Base-by-base conservation (phyloP, 1,140 invertebrate genomes). In the Sminthurinus signatus region DNA sequence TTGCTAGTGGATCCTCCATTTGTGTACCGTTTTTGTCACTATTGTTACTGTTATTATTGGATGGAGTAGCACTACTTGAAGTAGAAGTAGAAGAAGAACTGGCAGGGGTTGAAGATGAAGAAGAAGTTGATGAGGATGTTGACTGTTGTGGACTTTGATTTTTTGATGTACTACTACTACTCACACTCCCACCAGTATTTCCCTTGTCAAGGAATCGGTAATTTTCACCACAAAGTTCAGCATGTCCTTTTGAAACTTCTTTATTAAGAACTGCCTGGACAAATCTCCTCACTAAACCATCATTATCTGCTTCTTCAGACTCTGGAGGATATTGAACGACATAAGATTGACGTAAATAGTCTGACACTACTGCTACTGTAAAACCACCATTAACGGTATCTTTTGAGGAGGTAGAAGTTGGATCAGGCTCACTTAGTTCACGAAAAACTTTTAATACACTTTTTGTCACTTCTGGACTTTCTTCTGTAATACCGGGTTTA, bases 271-370 rank as follows among this genome's bases (percentile, higher is more conserved):
- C 32, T n/a, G 25, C 21, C 25, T 52, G 50, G 19, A 70, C 50
- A 48, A 63, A 29, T 28, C 10, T 32, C 4, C 43, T 8, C 2
- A 62, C 15, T 1, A 64, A n/a, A 21, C 42, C 29, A 27, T 62
- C 55, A 10, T 39, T 52, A 27, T 32, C 43, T 14, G 5, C 15
- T 1, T 31, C 55, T 12, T 43, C 23, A 21, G 28, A 44, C n/a
- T 55, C 62, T 23, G 36, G 55, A 0, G 66, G 48, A 28, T 64
- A 67, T 17, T 27, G 44, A 27, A 69, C 60, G 3, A 69, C 44
- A 44, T 72, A 65, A 14, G 70, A 72, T 15, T 69, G 61, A 3
- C 56, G 50, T 2, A 72, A 39, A 46, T 72, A 72, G 39, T 72
- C 67, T 21, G 51, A 50, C 31, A 72, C 66, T 28, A 64, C 51